Base-by-base conservation (phyloP, 2,888 invertebrate species). In the Dicycla oo region DNA sequence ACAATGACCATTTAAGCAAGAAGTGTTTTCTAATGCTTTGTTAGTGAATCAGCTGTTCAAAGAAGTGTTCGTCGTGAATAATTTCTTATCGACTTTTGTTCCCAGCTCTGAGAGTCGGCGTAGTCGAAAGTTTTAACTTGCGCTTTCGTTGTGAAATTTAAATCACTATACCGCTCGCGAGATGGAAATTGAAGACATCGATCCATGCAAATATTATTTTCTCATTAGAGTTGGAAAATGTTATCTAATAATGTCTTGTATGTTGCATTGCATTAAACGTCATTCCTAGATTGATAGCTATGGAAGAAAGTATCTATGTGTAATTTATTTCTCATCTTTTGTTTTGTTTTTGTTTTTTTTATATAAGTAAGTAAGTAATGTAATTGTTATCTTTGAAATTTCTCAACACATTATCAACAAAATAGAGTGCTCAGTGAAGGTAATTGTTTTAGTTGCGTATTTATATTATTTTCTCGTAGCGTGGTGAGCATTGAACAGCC, bases 131-230 rank as follows among this genome's bases (percentile, higher is more conserved):
- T 87, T 82, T 80, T 69, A 68, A 88, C 88, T 89, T 88, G 82
- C 88, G 71, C 88, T 90, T 89, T 90, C 90, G 78, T 77, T 80
- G 76, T 77, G 86, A 81, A 84, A 86, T 82, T 78, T 71, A 78
- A 81, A 75, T 75, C 68, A 79, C 64, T 65, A 45, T 69, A 73
- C 64, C 61, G 73, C 74, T 74, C 63, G 62, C 74, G 76, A 49
- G 64, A 73, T 77, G 68, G 81, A 85, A 78, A 81, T 79, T 73
- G 65, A 74, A 74, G 49, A 75, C 78, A 73, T 76, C 61, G 58
- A 78, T 81, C 65, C n/a, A 73, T 57, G 71, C 73, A 75, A 79
- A 75, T 81, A 81, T 83, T 79, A 81, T 83, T 80, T 80, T 84
- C 75, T 76, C 73, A 80, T 84, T 81, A 86, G 26, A 70, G 60